phyloP scores from a whole-genome alignment of 2,113 vertebrate species.

The Spermophilus dauricus region DNA sequence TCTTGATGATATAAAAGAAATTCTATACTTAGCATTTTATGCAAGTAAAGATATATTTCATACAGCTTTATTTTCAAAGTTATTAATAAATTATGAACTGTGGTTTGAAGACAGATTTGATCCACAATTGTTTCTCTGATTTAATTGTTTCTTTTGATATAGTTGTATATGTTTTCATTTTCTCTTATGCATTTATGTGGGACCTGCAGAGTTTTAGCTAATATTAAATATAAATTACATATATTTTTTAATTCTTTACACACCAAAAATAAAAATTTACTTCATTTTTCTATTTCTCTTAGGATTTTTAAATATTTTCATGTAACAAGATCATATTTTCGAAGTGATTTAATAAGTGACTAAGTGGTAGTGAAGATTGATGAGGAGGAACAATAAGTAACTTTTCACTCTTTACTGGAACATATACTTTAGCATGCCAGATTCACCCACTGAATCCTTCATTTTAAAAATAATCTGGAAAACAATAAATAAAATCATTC shows the following conservation, averaged over 20 bases:
- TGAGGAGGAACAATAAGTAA: background rate
- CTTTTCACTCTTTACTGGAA: background rate
- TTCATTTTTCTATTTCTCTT: background rate
- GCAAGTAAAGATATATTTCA: background rate
- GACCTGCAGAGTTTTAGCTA: background rate
- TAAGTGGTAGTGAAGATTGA: background rate
- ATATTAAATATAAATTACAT: no score
- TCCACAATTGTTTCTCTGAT: background rate
- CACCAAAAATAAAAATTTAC: background rate
- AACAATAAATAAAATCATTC: background rate
- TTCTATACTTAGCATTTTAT: background rate
- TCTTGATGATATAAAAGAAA: constrained; percentile 48
- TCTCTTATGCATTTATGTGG: background rate
- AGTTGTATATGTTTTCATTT: background rate
- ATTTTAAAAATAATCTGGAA: background rate
- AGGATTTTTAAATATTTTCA: background rate
- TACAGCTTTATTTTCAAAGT: background rate
- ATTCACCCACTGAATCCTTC: background rate
- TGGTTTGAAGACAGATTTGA: background rate
- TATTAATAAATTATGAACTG: constrained; percentile 1
- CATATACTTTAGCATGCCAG: background rate
- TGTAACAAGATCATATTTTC: background rate
- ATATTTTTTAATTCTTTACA: background rate
- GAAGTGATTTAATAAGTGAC: background rate
- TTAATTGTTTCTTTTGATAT: background rate